Conservation (phyloP, 2,113 vertebrate species). For the Poicephalus meyeri region DNA sequence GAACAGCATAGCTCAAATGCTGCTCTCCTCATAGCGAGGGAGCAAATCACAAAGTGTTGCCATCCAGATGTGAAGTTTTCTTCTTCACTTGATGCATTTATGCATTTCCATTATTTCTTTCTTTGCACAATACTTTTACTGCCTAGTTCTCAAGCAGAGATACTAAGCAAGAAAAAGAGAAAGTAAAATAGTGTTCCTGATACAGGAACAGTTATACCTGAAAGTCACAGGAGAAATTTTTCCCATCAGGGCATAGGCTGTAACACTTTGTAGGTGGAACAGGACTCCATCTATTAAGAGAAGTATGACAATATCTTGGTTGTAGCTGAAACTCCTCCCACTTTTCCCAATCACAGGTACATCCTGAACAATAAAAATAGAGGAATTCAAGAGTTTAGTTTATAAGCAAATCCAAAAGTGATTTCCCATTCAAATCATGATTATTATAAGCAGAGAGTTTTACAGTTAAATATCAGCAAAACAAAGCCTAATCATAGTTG, state of each 20-base stretch:
- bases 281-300: constrained; percentile 87
- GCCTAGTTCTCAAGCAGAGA: neutral
- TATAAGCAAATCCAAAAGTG: neutral
- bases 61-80: neutral
- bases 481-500: neutral
- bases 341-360: constrained; percentile 81
- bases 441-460: neutral
- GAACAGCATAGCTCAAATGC: neutral
- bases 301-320: constrained; percentile 84
- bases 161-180: neutral
- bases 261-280: constrained; percentile 96
- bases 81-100: neutral
- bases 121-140: neutral
- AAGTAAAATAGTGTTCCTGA: neutral
- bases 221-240: constrained; percentile 96
- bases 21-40: neutral
- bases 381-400: neutral
- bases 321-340: constrained; percentile 81
- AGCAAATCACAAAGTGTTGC: neutral
- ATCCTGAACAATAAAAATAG: constrained; percentile 58
- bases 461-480: neutral
- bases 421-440: neutral
- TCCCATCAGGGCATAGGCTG: constrained; percentile 95
- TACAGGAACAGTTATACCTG: constrained; percentile 76
- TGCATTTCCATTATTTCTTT: neutral